Conservation (phyloP, 2,888 invertebrate genomes). For the Drosophila crucigera region DNA sequence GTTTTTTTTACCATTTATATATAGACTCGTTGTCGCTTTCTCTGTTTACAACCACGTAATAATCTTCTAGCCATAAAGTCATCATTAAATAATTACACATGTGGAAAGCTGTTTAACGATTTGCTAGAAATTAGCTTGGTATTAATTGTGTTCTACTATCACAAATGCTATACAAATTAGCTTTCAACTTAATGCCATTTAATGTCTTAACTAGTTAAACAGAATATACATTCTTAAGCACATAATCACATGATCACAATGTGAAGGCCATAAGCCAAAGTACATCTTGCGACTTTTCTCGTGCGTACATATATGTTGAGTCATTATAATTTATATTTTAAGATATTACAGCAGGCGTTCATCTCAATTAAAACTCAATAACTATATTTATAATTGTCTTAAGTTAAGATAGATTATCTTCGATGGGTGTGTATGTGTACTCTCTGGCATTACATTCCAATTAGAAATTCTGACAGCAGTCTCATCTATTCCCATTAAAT, state of each 20-base stretch:
- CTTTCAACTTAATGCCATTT: slow-evolving; percentile 9
- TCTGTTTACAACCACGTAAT: slow-evolving; percentile 24
- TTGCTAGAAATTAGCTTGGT: background rate
- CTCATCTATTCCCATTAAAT: slow-evolving; percentile 64
- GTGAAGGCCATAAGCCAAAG: slow-evolving; percentile 8
- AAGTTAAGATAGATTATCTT: slow-evolving; percentile 18
- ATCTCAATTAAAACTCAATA: slow-evolving; percentile 44
- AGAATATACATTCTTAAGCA: slow-evolving; percentile 5
- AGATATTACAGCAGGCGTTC: slow-evolving; percentile 17
- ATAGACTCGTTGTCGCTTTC: slow-evolving; percentile 34
- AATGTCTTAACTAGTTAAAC: slow-evolving; percentile 16
- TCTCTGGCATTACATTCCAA: slow-evolving; percentile 36
- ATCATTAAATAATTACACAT: slow-evolving; percentile 13
- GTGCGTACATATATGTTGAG: background rate
- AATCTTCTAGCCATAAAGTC: slow-evolving; percentile 16
- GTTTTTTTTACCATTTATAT: slow-evolving; percentile 9
- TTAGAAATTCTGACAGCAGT: slow-evolving; percentile 58
- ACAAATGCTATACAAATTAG: background rate
- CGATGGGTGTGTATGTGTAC: background rate
- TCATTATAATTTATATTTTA: slow-evolving; percentile 32
- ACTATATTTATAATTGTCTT: slow-evolving; percentile 29
- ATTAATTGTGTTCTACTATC: slow-evolving; percentile 7
- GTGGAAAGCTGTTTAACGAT: slow-evolving; percentile 20
- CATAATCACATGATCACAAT: background rate
- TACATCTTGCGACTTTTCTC: background rate